Conservation (phyloP, 2,888 invertebrate genomes). For the Deilephila porcellus region DNA sequence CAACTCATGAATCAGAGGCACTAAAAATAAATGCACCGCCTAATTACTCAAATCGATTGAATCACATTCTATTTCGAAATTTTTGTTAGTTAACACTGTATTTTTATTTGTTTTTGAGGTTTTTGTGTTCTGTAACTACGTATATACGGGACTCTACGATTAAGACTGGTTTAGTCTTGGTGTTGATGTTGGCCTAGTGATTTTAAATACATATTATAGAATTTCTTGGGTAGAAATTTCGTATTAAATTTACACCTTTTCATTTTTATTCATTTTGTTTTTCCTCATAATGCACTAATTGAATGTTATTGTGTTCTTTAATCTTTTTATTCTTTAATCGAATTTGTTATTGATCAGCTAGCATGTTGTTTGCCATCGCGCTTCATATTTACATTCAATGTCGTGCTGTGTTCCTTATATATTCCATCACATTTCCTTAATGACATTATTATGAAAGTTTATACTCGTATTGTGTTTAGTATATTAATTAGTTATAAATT, state of each 20-base stretch:
- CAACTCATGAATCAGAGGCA: slow-evolving; percentile 32
- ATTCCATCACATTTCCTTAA: slow-evolving; percentile 3
- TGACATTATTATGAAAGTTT: not conserved
- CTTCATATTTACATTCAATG: not conserved
- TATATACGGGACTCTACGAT: no score
- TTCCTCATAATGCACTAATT: no score
- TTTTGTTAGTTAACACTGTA: not conserved
- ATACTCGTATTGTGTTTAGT: not conserved
- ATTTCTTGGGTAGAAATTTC: not conserved
- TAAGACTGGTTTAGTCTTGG: no score
- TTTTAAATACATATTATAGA: no score
- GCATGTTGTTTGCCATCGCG: not conserved
- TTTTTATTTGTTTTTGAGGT: not conserved
- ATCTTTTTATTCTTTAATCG: not conserved
- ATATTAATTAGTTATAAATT: not conserved
- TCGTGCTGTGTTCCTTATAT: not conserved
- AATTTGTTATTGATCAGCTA: not conserved
- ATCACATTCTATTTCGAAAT: slow-evolving; percentile 24
- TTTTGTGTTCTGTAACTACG: not conserved
- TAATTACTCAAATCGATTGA: slow-evolving; percentile 29
- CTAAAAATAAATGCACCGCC: slow-evolving; percentile 33
- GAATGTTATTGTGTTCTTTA: no score
- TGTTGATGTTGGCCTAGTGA: no score
- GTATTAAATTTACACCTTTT: no score
- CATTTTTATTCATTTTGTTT: no score